A percentile compares a stretch with the other conserved stretches of the same genome.
phyloP scores from a whole-genome alignment of 92 coral and sea anemone species.

The Palythoa caribaeorum region DNA sequence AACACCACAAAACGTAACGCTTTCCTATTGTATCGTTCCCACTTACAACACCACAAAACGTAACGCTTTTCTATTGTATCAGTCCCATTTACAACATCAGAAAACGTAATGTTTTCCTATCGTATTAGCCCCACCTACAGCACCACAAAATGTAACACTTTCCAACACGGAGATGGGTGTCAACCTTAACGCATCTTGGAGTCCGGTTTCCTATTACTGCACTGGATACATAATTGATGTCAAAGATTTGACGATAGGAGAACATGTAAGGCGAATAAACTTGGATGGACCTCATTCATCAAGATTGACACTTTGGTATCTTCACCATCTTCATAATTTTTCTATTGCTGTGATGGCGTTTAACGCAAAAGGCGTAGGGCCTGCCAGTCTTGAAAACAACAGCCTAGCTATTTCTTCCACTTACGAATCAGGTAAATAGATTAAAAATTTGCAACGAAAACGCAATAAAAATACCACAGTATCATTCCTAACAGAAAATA shows the following conservation, averaged over 20 bases:
- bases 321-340: constrained; percentile 24
- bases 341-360: constrained; percentile 29
- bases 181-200: constrained; percentile 31
- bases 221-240: constrained; percentile 20
- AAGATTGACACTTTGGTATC: not conserved
- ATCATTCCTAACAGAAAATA: no score
- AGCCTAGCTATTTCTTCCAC: constrained; percentile 23
- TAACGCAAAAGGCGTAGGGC: constrained; percentile 7
- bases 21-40: no score
- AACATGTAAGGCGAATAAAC: not conserved
- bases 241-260: constrained; percentile 19
- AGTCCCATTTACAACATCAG: no score
- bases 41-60: no score
- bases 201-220: not conserved
- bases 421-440: constrained; percentile 23
- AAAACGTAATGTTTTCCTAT: no score
- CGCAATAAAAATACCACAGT: not conserved
- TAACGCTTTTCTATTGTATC: no score
- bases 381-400: constrained; percentile 3
- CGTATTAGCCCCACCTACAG: constrained; percentile 8
- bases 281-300: not conserved
- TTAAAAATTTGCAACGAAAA: not conserved
- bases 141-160: constrained; percentile 32
- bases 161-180: constrained; percentile 30
- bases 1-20: no score